Evolutionary conservation across 2,113 vertebrate species (phyloP).

Genomic region (Serilophus lunatus): DNA sequence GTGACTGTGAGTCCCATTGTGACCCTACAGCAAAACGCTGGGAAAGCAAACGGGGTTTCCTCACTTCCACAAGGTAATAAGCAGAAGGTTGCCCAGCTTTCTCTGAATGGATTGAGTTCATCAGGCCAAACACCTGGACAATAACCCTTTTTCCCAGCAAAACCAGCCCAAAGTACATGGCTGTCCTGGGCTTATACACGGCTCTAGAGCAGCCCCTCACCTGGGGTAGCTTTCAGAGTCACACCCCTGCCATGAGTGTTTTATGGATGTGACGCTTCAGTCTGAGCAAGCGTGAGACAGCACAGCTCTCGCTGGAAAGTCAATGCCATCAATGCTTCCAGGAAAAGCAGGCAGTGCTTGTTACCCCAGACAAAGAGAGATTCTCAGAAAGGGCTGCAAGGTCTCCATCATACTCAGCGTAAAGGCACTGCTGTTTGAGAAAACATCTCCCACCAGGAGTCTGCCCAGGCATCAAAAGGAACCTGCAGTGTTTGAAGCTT

Average conservation of each 20-base stretch:
- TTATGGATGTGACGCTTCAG: not conserved
- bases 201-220: accelerated
- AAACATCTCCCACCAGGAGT: not conserved
- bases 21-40: not conserved
- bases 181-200: not conserved
- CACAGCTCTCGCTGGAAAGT: not conserved
- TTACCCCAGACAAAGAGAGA: not conserved
- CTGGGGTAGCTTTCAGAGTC: not conserved
- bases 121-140: not conserved
- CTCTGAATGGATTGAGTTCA: not conserved
- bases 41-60: not conserved
- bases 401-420: not conserved
- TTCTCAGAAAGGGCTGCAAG: not conserved
- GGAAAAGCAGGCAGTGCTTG: not conserved
- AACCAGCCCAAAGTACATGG: not conserved
- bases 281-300: not conserved
- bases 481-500: not conserved
- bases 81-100: not conserved
- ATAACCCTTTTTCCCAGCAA: not conserved
- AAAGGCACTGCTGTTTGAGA: not conserved
- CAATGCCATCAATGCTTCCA: not conserved
- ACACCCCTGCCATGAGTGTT: not conserved
- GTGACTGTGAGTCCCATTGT: not conserved
- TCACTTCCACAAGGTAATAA: not conserved
- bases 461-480: not conserved